phyloP scores from a whole-genome alignment of 2,113 vertebrate species.

The Aegotheles bennettii region DNA sequence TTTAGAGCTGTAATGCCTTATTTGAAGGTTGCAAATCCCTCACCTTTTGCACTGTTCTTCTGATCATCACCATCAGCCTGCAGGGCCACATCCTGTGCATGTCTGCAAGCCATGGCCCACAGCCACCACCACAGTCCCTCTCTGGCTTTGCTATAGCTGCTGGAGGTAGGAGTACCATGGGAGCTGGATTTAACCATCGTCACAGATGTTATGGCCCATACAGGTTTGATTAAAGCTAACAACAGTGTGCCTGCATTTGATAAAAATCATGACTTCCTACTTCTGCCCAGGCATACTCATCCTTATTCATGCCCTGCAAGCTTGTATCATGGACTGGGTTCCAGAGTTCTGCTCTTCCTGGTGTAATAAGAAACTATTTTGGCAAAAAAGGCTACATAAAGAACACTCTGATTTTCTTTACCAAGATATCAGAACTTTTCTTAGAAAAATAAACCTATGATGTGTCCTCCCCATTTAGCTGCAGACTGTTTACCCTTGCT shows the following conservation, averaged over 20 bases:
- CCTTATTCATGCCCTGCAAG: background rate
- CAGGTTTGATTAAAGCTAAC: background rate
- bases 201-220: background rate
- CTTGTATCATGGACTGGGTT: accelerated
- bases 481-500: background rate
- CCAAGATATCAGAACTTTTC: background rate
- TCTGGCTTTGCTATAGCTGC: background rate
- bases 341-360: background rate
- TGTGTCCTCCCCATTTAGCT: background rate
- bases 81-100: accelerated
- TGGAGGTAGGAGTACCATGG: background rate
- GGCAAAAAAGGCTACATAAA: background rate
- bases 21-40: background rate
- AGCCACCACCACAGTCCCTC: accelerated
- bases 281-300: background rate
- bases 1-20: background rate
- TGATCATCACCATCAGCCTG: background rate
- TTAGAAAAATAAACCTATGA: background rate
- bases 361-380: background rate
- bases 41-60: background rate
- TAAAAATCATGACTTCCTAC: background rate
- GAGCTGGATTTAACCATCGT: background rate
- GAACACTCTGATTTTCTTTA: background rate
- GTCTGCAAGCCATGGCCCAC: background rate
- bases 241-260: background rate